Evolutionary conservation across 2,888 invertebrate species (phyloP).

Genomic region (Caradrina clavipalpis): DNA sequence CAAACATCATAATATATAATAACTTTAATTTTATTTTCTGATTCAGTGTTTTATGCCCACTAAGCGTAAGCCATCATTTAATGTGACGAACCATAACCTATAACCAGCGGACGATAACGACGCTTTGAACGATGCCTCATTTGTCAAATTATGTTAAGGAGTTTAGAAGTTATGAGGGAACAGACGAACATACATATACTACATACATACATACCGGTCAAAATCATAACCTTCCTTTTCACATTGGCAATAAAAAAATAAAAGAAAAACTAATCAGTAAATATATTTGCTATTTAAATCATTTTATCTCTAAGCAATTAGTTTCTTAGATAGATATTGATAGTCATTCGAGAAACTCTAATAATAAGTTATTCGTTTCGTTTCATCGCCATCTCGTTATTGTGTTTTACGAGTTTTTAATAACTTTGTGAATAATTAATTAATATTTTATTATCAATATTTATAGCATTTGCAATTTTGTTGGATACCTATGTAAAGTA

Average conservation of each 20-base stretch:
- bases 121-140: too few species aligned
- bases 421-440: constrained; percentile 10
- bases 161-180: too few species aligned
- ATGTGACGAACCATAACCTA: too few species aligned
- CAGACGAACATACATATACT: too few species aligned
- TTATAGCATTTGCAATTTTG: neutral
- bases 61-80: too few species aligned
- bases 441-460: constrained; percentile 13
- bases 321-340: constrained; percentile 12
- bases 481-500: constrained; percentile 16
- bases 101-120: too few species aligned
- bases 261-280: neutral
- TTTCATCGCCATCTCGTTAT: constrained; percentile 35
- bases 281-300: neutral
- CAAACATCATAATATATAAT: too few species aligned
- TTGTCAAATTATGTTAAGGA: too few species aligned
- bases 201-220: too few species aligned
- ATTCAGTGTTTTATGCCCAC: too few species aligned
- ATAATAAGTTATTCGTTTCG: constrained; percentile 16
- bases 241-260: neutral
- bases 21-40: too few species aligned
- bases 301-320: constrained; percentile 14
- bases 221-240: too few species aligned
- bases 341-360: constrained; percentile 34
- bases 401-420: constrained; percentile 39